A percentile compares a stretch with the other conserved stretches of the same genome.
phyloP scores from a whole-genome alignment of 2,113 vertebrate genomes.

The Anser brachyrhynchus region DNA sequence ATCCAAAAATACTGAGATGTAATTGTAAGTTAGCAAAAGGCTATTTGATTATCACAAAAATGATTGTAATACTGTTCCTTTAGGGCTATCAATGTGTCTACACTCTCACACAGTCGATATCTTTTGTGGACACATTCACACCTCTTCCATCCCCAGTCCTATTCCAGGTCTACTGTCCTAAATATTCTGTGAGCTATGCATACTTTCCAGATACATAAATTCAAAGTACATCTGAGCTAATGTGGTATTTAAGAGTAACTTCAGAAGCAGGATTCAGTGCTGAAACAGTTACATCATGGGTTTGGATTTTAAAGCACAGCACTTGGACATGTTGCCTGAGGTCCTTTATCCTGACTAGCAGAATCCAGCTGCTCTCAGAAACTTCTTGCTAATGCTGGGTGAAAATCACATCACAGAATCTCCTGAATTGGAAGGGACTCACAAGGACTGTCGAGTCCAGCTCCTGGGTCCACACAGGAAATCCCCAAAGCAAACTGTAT shows the following conservation, averaged over 20 bases:
- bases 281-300: neutral
- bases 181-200: neutral
- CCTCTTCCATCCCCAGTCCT: neutral
- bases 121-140: neutral
- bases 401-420: neutral
- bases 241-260: neutral
- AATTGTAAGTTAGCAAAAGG: neutral
- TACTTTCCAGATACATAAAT: neutral
- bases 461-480: too few relatives aligned
- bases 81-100: neutral
- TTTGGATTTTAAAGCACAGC: neutral
- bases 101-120: rapidly evolving
- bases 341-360: neutral
- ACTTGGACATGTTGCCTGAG: neutral
- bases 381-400: neutral
- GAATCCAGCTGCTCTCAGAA: neutral
- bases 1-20: neutral
- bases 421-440: too few relatives aligned
- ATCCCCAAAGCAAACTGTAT: too few relatives aligned
- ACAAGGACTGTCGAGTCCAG: too few relatives aligned
- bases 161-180: neutral
- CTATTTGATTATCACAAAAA: neutral
- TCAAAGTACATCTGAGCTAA: neutral
- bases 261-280: neutral
- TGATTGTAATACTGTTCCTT: neutral